A percentile compares a stretch with the other conserved stretches of the same genome.
phyloP scores from a whole-genome alignment of 92 coral and sea anemone species.

The Phenganax stokvisi region DNA sequence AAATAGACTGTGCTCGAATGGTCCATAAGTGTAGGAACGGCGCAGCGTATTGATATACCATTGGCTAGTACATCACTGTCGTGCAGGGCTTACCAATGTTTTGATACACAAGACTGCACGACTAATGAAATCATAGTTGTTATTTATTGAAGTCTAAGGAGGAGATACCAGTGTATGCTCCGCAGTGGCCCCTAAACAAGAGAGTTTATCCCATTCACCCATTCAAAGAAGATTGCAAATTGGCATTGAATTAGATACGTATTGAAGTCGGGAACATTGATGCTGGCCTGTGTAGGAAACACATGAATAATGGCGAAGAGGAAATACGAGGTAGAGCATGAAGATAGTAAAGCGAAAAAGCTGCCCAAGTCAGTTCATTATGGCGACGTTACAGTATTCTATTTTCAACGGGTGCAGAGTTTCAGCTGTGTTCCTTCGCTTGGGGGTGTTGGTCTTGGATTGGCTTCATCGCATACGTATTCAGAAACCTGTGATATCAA shows the following conservation, averaged over 20 bases:
- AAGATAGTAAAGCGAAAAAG: constrained; percentile 29
- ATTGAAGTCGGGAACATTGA: neutral
- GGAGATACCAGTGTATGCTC: too few relatives aligned
- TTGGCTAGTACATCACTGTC: constrained; percentile 3
- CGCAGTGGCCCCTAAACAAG: too few relatives aligned
- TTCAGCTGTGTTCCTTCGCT: constrained; percentile 90
- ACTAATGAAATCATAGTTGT: too few relatives aligned
- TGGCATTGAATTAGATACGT: neutral
- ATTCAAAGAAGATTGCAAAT: too few relatives aligned
- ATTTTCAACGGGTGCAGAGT: constrained; percentile 86
- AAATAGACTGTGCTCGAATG: constrained; percentile 38
- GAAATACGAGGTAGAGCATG: constrained; percentile 16
- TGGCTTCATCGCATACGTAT: constrained; percentile 71
- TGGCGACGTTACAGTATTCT: constrained; percentile 70
- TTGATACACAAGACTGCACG: neutral
- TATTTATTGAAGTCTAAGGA: too few relatives aligned
- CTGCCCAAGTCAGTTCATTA: constrained; percentile 57
- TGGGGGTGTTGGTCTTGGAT: constrained; percentile 89
- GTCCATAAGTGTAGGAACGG: neutral
- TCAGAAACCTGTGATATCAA: constrained; percentile 52
- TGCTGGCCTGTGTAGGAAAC: constrained; percentile 27
- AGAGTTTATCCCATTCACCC: too few relatives aligned
- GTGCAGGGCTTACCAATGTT: neutral
- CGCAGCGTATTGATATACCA: constrained; percentile 4
- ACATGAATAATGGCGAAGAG: constrained; percentile 54